These are phyloP conservation scores for Eristalinus aeneus DNA, from an alignment of 2,888 invertebrate genomes.

Conservation along the genomic window DNA sequence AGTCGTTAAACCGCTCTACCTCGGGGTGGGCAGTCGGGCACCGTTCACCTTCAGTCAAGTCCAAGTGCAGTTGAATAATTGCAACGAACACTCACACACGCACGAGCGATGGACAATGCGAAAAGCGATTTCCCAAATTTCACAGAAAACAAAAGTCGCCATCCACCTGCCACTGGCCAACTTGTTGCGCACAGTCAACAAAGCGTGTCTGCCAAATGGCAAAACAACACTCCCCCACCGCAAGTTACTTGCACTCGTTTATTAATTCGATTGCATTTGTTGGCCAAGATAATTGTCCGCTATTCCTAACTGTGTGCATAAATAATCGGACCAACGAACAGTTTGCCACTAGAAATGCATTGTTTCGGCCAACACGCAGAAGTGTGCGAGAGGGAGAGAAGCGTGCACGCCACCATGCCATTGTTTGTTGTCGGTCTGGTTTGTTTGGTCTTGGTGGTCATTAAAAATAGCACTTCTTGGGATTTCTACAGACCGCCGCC, in stretches of 20 bases:
- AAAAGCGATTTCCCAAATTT: constrained; percentile 33
- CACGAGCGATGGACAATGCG: neutral
- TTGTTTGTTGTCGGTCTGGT: neutral
- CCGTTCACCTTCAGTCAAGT: constrained; percentile 50
- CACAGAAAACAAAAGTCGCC: neutral
- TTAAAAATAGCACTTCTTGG: constrained; percentile 37
- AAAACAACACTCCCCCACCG: neutral
- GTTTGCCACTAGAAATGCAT: constrained; percentile 17
- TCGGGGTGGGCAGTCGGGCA: neutral
- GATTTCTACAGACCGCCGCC: neutral
- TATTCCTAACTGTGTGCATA: constrained; percentile 32
- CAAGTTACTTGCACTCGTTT: constrained; percentile 23
- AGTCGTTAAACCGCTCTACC: constrained; percentile 34
- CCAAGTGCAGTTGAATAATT: constrained; percentile 62
- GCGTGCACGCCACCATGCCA: neutral
- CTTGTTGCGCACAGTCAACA: constrained; percentile 39
- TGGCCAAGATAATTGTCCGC: constrained; percentile 48
- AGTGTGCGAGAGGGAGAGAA: neutral
- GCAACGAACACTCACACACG: neutral
- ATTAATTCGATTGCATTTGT: constrained; percentile 45
- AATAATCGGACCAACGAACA: constrained; percentile 35
- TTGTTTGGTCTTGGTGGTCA: constrained; percentile 39
- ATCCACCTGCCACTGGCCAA: constrained; percentile 16
- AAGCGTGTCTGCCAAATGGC: neutral
- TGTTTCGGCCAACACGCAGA: constrained; percentile 17